Conservation (phyloP, 2,888 invertebrate species). For the Rhingia campestris region DNA sequence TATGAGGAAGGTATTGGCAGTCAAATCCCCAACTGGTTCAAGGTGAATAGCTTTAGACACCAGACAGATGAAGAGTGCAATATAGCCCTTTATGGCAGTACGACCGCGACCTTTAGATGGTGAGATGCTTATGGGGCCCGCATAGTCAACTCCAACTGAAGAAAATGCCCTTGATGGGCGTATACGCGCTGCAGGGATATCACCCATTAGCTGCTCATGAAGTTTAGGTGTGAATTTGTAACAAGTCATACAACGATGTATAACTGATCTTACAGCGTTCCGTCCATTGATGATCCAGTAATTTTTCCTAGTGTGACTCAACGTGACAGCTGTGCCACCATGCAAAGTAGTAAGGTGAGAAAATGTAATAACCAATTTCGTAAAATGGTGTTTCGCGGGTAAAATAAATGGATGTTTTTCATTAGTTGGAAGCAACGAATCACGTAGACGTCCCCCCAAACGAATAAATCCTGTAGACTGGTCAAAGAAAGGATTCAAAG, state of each 20-base stretch:
- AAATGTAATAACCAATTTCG: background rate
- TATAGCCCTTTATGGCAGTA: conserved; percentile 53
- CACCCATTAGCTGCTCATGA: conserved; percentile 54
- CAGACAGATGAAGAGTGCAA: too few species aligned
- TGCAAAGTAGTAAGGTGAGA: background rate
- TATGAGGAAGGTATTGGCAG: too few species aligned
- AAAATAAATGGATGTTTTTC: too few species aligned
- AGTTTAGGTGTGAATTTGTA: conserved; percentile 43
- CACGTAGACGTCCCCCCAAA: background rate
- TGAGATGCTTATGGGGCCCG: conserved; percentile 45
- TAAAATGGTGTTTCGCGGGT: background rate
- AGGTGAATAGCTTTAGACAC: too few species aligned
- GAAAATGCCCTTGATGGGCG: conserved; percentile 47
- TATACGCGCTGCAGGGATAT: conserved; percentile 32
- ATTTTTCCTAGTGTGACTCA: background rate
- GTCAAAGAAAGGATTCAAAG: background rate
- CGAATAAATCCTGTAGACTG: background rate
- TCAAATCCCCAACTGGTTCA: too few species aligned
- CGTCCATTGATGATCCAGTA: conserved; percentile 13
- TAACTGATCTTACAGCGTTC: too few species aligned
- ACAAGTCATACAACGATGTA: too few species aligned
- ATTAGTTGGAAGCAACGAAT: too few species aligned
- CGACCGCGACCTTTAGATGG: conserved; percentile 40
- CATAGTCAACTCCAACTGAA: conserved; percentile 53
- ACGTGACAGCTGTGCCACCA: conserved; percentile 1